A percentile compares a stretch with the other conserved stretches of the same genome.
Evolutionary conservation across 2,113 vertebrate genomes (phyloP).

Genomic region (Bos javanicus): DNA sequence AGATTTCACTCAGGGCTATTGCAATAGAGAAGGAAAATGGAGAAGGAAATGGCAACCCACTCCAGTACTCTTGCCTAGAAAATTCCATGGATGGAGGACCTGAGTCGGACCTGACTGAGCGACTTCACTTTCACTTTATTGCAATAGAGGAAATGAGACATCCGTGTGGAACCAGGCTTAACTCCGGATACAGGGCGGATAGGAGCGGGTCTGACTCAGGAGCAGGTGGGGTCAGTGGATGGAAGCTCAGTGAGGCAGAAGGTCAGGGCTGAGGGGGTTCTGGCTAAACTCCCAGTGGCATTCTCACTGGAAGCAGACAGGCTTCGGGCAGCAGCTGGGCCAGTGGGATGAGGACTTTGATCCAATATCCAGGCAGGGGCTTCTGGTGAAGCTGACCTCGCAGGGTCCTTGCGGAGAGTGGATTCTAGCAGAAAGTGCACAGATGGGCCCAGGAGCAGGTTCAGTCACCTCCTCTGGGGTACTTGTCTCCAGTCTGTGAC

Average conservation of each 20-base stretch:
- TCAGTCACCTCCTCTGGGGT: background rate
- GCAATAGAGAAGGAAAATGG: background rate
- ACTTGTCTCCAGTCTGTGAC: rapidly evolving
- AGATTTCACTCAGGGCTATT: too few relatives aligned
- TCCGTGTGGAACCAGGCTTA: background rate
- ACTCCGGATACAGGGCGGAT: rapidly evolving
- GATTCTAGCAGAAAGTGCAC: background rate
- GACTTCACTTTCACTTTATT: too few relatives aligned
- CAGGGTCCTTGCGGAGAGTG: background rate
- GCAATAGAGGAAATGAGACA: background rate
- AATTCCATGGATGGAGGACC: too few relatives aligned
- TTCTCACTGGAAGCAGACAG: background rate
- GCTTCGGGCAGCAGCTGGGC: rapidly evolving
- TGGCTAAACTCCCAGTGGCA: background rate
- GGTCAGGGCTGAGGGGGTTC: background rate
- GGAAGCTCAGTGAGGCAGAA: too few relatives aligned
- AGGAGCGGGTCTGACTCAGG: background rate
- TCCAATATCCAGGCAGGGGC: background rate
- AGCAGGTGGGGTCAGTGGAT: background rate
- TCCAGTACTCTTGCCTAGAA: too few relatives aligned
- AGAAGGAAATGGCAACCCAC: too few relatives aligned
- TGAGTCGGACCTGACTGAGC: too few relatives aligned
- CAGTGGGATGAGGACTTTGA: background rate
- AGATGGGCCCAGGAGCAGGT: background rate
- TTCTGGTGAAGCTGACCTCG: background rate